Base-by-base conservation (phyloP, 2,888 invertebrate species). In the Petrolisthes cinctipes region DNA sequence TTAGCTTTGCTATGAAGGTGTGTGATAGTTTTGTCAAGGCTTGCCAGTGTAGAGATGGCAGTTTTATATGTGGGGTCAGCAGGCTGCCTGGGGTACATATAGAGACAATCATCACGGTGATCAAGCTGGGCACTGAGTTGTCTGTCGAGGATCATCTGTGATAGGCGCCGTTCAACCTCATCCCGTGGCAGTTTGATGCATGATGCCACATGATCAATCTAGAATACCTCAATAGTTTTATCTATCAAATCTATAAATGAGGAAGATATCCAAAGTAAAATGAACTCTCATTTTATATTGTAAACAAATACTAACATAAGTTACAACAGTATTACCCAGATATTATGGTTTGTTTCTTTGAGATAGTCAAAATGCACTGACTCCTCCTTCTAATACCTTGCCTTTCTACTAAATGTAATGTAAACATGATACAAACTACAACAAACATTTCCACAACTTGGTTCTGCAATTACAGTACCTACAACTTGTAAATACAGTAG, bases 71-170 rank as follows among this genome's bases (percentile, higher is more conserved):
- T 81, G n/a, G 23, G 61, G 75, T 89, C 89, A 5, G 82, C 68
- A 9, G 80, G 83, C 57, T 80, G 83, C 5, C 71, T 51, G 51
- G 75, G 80, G 73, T 89, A 89, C 4, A 89, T 80, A 51, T 89
- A 89, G 53, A 89, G 83, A 56, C 89, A 89, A 73, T 89, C 83
- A 37, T 89, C 89, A 51, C 89, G 86, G 57, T 89, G 89, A 56
- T 89, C 89, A 7, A 89, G 84, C 86, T 89, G 86, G 75, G 86
- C 89, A 54, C 81, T 86, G 61, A 89, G 79, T 14, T 80, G 0
- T 37, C 2, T 37, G 37, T 37, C 37, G 2, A 37, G 37, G 37
- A 37, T 37, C 37, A 37, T 37, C 79, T 89, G 89, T 11, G 89
- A 89, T 7, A 89, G 37, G 51, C 89, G 54, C 51, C 86, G 68